These are phyloP conservation scores for Gisinianus flammeolus DNA, from an alignment of 2,888 invertebrate genomes.

Conservation along the genomic window DNA sequence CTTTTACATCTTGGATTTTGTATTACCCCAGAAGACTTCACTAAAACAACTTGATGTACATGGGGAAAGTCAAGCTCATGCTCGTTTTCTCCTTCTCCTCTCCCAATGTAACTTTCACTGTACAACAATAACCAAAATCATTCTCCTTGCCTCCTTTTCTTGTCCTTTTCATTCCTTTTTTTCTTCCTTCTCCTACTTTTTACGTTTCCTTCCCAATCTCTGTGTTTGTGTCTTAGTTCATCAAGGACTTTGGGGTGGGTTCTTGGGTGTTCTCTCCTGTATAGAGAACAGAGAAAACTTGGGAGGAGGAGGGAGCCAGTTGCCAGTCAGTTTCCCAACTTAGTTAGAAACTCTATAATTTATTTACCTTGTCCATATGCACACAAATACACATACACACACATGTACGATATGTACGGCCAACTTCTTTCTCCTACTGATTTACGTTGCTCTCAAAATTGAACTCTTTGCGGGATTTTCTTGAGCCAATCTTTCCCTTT, in stretches of 20 bases:
- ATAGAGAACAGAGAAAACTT: not conserved
- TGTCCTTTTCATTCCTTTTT: too few relatives aligned
- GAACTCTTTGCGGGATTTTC: not conserved
- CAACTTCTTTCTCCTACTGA: not conserved
- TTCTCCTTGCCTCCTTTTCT: not conserved
- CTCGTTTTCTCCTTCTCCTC: not conserved
- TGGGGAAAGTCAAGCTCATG: not conserved
- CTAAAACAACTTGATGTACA: too few relatives aligned
- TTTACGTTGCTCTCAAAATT: not conserved
- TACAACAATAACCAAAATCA: constrained; percentile 24
- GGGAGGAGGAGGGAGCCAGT: not conserved
- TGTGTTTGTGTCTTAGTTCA: not conserved
- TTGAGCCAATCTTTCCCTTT: not conserved
- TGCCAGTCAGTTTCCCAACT: not conserved
- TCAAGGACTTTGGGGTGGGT: too few relatives aligned
- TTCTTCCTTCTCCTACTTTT: not conserved
- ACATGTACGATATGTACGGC: not conserved
- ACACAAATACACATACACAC: not conserved
- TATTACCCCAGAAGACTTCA: too few relatives aligned
- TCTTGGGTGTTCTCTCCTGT: not conserved
- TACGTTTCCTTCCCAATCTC: not conserved
- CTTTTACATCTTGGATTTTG: too few relatives aligned
- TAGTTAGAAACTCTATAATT: not conserved
- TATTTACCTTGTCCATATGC: not conserved
- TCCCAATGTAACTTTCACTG: constrained; percentile 8